Conservation (phyloP, 2,888 invertebrate species). For the Himalopsyche anomala region DNA sequence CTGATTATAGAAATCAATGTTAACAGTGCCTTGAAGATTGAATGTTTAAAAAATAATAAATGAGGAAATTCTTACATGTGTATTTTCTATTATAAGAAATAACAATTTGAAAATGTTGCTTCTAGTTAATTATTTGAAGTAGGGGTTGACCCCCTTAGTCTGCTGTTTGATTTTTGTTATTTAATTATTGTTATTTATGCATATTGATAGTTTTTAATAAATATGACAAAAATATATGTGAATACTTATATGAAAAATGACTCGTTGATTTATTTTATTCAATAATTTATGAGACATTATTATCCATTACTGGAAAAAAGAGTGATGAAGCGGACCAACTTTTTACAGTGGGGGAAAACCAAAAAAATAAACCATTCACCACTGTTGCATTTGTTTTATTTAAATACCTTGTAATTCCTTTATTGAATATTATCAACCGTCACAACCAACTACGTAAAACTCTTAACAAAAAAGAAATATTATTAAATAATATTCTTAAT, state of each 20-base stretch:
- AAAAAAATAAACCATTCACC: constrained; percentile 47
- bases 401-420: background rate
- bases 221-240: constrained; percentile 51
- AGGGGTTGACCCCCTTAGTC: background rate
- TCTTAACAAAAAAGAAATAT: too few relatives aligned
- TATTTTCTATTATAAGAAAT: background rate
- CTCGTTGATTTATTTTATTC: constrained; percentile 47
- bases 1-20: background rate
- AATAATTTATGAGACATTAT: background rate
- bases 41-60: background rate
- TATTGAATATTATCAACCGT: too few relatives aligned
- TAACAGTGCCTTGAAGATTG: background rate
- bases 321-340: constrained; percentile 47
- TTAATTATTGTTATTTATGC: constrained; percentile 44
- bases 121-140: background rate
- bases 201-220: constrained; percentile 24
- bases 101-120: background rate
- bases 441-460: too few relatives aligned
- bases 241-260: constrained; percentile 46
- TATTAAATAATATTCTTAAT: too few relatives aligned
- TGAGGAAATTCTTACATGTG: background rate
- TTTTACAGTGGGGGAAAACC: constrained; percentile 3
- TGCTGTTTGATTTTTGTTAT: constrained; percentile 33
- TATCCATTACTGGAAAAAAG: constrained; percentile 9
- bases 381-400: constrained; percentile 54